Conservation (phyloP, 1,140 invertebrate genomes). For the Drosophila pallidifrons region DNA sequence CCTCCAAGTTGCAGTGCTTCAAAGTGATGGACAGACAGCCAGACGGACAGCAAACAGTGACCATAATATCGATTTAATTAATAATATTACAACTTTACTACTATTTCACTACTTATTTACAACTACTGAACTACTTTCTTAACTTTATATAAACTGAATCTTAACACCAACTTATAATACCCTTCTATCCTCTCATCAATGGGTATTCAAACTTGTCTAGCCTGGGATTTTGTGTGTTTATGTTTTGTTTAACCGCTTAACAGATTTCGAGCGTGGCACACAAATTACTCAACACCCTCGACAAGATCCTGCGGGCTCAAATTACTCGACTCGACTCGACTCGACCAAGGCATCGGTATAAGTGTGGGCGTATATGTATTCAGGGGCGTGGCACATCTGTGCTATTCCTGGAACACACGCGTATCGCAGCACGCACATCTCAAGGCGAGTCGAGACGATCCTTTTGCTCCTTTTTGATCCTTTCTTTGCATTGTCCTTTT, state of each 20-base stretch:
- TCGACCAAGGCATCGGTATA: slow-evolving; percentile 11
- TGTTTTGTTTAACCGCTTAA: slow-evolving; percentile 77
- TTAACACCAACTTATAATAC: too few species aligned
- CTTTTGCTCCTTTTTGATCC: slow-evolving; percentile 19
- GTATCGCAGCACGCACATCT: slow-evolving; percentile 80
- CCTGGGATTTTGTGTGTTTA: slow-evolving; percentile 54
- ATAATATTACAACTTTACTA: too few species aligned
- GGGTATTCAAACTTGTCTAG: not conserved
- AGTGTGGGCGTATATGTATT: slow-evolving; percentile 32
- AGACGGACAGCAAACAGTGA: too few species aligned
- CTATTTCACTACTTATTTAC: too few species aligned
- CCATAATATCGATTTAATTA: too few species aligned
- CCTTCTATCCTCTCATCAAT: too few species aligned
- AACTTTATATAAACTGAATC: too few species aligned
- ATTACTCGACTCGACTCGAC: slow-evolving; percentile 46
- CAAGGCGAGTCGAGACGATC: slow-evolving; percentile 47
- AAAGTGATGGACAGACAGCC: too few species aligned
- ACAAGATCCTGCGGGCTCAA: slow-evolving; percentile 61
- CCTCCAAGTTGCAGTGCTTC: too few species aligned
- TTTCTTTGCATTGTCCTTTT: slow-evolving; percentile 23
- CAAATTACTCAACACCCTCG: slow-evolving; percentile 77
- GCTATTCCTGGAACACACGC: slow-evolving; percentile 75
- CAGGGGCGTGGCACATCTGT: slow-evolving; percentile 26
- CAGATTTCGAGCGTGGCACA: slow-evolving; percentile 71
- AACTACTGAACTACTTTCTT: too few species aligned